Evolutionary conservation across 2,888 invertebrate genomes (phyloP), one percentile per base, ranked within the genome.

Genomic region (Aphidoletes aphidimyza): DNA sequence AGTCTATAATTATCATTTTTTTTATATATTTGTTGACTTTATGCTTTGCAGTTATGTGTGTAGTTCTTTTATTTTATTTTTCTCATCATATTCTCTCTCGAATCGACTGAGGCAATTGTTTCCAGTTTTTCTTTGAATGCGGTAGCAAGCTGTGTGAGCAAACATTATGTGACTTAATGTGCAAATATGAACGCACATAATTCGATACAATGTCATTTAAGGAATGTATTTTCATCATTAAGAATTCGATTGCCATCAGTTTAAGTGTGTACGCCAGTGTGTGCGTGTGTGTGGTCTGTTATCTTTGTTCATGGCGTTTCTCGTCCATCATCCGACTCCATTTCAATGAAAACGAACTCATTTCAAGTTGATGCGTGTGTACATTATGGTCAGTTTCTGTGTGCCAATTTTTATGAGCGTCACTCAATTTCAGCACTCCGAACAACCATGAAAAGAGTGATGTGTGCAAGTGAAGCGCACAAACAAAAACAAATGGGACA

Each of bases 1-100:
- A 81, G 81, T 22, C 81, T 81, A 81, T 37, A 81, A 81, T 81
- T 81, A 81, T 81, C 37, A 37, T 81, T 81, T 81, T n/a, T 81
- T 69, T 47, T 47, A n/a, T 47, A 14, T 26, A 81, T 37, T 81
- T 81, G 36, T 37, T 81, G 37, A 81, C 19, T 37, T 81, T 54
- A n/a, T n/a, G n/a, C n/a, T n/a, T n/a, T n/a, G n/a, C n/a, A n/a
- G n/a, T n/a, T n/a, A n/a, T 54, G 22, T 54, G n/a, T 22, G 22
- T 22, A 22, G 3, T 3, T 19, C 3, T 54, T 54, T 54, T 22
- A 3, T 3, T 1, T 22, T 22, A n/a, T 8, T 2, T 30, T 30
- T 69, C 30, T n/a, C 39, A 37, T 36, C 1, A 11, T 37, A 3
- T 36, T 9, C 22, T n/a, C 17, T 8, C 3, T 22, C 0, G 14